phyloP scores from a whole-genome alignment of 1,140 invertebrate species.

The Steinernema feltiae region DNA sequence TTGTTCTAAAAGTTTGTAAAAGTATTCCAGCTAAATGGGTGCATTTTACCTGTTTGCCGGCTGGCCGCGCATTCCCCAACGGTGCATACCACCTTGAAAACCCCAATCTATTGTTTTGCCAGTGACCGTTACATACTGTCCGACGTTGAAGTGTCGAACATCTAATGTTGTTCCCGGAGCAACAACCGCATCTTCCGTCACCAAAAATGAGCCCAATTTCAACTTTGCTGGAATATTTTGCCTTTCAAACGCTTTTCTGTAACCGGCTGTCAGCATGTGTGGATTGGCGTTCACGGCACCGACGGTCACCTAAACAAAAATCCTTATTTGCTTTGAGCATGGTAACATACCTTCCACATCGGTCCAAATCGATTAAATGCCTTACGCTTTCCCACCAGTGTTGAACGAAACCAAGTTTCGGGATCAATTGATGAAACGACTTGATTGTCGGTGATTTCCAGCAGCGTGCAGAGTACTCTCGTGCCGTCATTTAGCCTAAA shows the following conservation, averaged over 20 bases:
- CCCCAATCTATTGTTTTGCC: slow-evolving; percentile 88
- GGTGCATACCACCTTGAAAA: slow-evolving; percentile 96
- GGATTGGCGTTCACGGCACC: slow-evolving; percentile 47
- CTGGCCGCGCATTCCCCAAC: slow-evolving; percentile 89
- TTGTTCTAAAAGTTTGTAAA: slow-evolving; percentile 72
- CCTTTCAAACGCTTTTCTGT: slow-evolving; percentile 76
- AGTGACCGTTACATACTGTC: slow-evolving; percentile 80
- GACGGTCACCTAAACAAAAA: slow-evolving; percentile 49
- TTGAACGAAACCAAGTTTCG: slow-evolving; percentile 45
- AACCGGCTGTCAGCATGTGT: slow-evolving; percentile 73
- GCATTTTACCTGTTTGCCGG: slow-evolving; percentile 63
- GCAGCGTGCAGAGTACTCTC: slow-evolving; percentile 50
- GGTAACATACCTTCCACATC: slow-evolving; percentile 44
- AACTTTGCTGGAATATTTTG: slow-evolving; percentile 83
- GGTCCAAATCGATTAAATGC: slow-evolving; percentile 49
- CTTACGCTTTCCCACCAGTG: slow-evolving; percentile 48
- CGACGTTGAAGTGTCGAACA: slow-evolving; percentile 81
- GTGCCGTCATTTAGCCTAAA: slow-evolving; percentile 48
- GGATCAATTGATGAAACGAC: slow-evolving; percentile 48
- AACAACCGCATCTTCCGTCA: slow-evolving; percentile 78
- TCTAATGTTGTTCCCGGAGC: slow-evolving; percentile 77
- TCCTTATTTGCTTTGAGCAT: not conserved
- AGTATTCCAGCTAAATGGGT: not conserved
- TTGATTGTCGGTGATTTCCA: slow-evolving; percentile 49
- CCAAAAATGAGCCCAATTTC: slow-evolving; percentile 73